Base-by-base conservation (phyloP, 2,797 vertebrate genomes). In the Scarus forsteni region DNA sequence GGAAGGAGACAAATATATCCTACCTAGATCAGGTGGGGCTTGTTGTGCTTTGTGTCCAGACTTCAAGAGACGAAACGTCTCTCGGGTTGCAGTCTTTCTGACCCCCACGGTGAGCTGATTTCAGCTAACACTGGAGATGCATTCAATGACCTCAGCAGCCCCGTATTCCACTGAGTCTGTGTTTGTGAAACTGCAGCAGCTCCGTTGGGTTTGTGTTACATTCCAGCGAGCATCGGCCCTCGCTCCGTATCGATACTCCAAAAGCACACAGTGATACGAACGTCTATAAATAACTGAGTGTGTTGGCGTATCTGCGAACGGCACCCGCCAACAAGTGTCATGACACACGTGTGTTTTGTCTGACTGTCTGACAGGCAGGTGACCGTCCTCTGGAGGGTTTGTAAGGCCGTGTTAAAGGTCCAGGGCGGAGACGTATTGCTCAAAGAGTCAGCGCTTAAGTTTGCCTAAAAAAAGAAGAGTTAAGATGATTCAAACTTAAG, bases 11-110 rank as follows among this genome's bases (percentile, higher is more conserved):
- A 16, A 46, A 65, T 10, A 39, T 59, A 66, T 89, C 94, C 89
- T 94, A 94, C 94, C 93, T 90, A 91, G 73, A 77, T 86, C 77
- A 76, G 86, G 75, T 80, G 83, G 75, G 70, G 59, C 79, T 81
- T 73, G 85, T 77, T 85, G 85, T 82, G 76, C 80, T 84, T 80
- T 78, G 75, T 80, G 83, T 89, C 89, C 90, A 85, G 80, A 85
- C 87, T 81, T 82, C 60, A 60, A 68, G 51, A 68, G 66, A 81
- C 42, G 66, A 10, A 49, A 27, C 27, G 66, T 81, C 83, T 79
- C 72, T 61, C 43, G 60, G 55, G 66, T 73, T 77, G 69, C 82
- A 77, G 75, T 75, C 62, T 68, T 10, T 43, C 42, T 66, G 67
- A 73, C 66, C 75, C 49, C 69, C 80, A 77, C 78, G 62, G 58